phyloP scores from a whole-genome alignment of 2,113 vertebrate species.

The Edolisoma coerulescens region DNA sequence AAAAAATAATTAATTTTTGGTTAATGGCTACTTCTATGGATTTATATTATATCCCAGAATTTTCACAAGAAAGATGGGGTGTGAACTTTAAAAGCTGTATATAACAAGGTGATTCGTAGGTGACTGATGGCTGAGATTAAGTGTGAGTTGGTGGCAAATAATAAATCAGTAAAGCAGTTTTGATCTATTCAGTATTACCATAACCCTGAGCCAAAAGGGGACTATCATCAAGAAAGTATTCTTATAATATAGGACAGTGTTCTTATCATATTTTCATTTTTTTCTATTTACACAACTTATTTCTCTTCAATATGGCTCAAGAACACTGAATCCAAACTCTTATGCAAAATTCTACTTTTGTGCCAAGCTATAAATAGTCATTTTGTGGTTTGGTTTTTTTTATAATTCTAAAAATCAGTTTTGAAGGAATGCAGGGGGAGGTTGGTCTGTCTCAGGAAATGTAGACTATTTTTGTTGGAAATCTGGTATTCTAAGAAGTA shows the following conservation, averaged over 20 bases:
- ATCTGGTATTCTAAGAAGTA: not conserved
- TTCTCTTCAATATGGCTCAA: not conserved
- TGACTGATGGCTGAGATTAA: not conserved
- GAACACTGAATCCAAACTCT: not conserved
- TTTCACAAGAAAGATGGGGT: not conserved
- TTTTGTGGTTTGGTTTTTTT: not conserved
- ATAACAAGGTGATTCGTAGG: not conserved
- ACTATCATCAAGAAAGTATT: not conserved
- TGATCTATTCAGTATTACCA: not conserved
- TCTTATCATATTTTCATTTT: not conserved
- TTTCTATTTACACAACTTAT: not conserved
- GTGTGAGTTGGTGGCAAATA: not conserved
- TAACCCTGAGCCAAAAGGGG: not conserved
- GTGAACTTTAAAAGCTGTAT: not conserved
- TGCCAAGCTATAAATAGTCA: not conserved
- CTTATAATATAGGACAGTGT: too few relatives aligned
- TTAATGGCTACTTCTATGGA: not conserved
- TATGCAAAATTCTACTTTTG: not conserved
- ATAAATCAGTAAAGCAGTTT: not conserved
- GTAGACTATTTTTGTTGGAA: not conserved
- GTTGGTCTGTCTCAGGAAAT: not conserved
- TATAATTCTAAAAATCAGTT: not conserved
- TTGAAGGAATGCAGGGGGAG: not conserved
- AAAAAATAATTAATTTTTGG: not conserved
- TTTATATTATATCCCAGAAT: not conserved